Base-by-base conservation (phyloP, 2,888 invertebrate genomes). In the Gandaritis pyraliata region DNA sequence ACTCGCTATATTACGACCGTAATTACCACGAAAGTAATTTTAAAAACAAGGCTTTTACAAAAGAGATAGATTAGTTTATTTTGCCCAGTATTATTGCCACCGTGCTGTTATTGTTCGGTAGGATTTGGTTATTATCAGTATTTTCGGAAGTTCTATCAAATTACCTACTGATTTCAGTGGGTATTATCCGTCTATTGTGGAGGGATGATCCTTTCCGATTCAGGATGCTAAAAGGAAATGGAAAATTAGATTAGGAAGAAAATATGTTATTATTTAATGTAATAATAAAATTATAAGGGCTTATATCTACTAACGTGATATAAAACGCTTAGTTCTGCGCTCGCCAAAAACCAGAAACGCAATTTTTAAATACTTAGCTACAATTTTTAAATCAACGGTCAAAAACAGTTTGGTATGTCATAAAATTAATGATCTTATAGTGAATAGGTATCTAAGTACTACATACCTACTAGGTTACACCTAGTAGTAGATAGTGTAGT, bases 51-150 rank as follows among this genome's bases (percentile, higher is more conserved):
- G 23, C n/a, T n/a, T 29, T 13, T 13, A 60, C 54, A 48, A 23
- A 45, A 48, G 13, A 30, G 50, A 59, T 64, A 58, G 60, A 63
- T 60, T 63, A 58, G 63, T 65, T 66, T 66, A 60, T 45, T 18
- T 51, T 50, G 39, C 51, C 7, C 29, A 58, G 53, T 18, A 45
- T 41, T 47, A 51, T 12, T 49, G 8, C 47, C 45, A 15, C 15
- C 43, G 50, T 29, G 50, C 23, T 64, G 58, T 56, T 62, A 61
- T 52, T 38, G 39, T 57, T 62, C 46, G 30, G 15, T 38, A 54
- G 58, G 39, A 53, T 64, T 56, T 52, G 47, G 36, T 61, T 58
- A 56, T 45, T 46, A 59, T 49, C 58, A 54, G 49, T 49, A 33
- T 56, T 61, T 63, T 61, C 33, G 39, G 58, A 33, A 53, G 46